phyloP scores from a whole-genome alignment of 2,113 vertebrate species.

The Antigone vipio region DNA sequence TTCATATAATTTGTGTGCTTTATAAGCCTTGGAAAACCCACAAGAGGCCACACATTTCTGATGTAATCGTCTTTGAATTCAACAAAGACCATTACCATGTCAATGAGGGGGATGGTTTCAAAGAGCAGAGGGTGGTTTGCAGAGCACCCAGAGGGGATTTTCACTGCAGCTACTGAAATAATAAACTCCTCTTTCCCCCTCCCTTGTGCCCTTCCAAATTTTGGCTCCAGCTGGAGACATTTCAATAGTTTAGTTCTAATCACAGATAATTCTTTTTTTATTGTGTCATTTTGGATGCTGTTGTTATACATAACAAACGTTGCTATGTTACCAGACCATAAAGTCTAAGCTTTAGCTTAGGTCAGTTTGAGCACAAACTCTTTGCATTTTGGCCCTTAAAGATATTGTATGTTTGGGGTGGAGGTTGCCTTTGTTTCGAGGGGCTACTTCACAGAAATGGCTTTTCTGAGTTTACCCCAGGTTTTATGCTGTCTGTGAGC shows the following conservation, averaged over 20 bases:
- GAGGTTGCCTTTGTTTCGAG: not conserved
- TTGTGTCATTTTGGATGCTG: constrained; percentile 71
- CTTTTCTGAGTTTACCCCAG: not conserved
- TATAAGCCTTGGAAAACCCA: constrained; percentile 79
- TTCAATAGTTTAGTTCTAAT: constrained; percentile 71
- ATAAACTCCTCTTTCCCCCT: constrained; percentile 71
- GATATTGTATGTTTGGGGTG: not conserved
- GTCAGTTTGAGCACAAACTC: constrained; percentile 1
- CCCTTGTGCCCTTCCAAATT: constrained; percentile 37
- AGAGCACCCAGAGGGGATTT: constrained; percentile 78
- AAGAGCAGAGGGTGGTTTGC: constrained; percentile 59
- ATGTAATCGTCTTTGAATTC: constrained; percentile 87
- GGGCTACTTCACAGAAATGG: not conserved
- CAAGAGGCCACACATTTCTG: constrained; percentile 78
- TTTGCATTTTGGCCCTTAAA: constrained; percentile 1
- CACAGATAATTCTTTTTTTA: constrained; percentile 77
- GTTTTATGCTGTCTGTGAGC: constrained; percentile 7
- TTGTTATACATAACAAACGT: constrained; percentile 65
- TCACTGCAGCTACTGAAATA: constrained; percentile 81
- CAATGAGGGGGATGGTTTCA: constrained; percentile 73
- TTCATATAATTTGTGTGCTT: constrained; percentile 83
- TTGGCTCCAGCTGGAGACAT: constrained; percentile 65
- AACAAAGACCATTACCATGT: constrained; percentile 82
- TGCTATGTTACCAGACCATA: constrained; percentile 50
- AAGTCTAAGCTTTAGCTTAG: constrained; percentile 1